Evolutionary conservation across 2,797 vertebrate species (phyloP), one percentile per base, ranked within the genome.

Genomic region (Pipistrellus nathusii): DNA sequence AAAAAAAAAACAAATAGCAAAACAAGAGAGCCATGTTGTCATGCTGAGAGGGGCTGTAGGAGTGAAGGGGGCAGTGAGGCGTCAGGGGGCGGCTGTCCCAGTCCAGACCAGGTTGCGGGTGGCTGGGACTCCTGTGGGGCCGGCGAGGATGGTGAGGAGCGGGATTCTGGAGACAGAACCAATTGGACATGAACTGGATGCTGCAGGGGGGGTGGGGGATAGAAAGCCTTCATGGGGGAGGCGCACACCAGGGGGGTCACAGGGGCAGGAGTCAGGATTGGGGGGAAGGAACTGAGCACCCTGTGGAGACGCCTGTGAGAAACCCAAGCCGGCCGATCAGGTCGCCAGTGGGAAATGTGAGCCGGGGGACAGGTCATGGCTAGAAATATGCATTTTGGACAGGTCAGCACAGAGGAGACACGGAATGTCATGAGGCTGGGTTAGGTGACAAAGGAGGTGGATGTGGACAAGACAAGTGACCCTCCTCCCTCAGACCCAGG

Each of bases 351-450:
- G 23, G 81, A 38, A 38, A 66, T 4, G 3, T 18, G 38, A 68
- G 75, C 57, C 25, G n/a, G 9, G n/a, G 27, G 38, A 53, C 77
- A 94, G 83, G 71, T 64, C 78, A 3, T 18, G 64, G 83, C 68
- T 92, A 5, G 30, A 72, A 92, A 85, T 81, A 2, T 0, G 76
- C 38, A 41, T 84, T 84, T 88, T 64, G 62, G 95, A 81, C 87
- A 88, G 0, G 4, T 88, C 85, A 59, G 75, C 72, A 76, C 17
- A 23, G 21, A 76, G 75, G 71, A 73, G 83, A 86, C 27, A 10
- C 13, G 64, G 55, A 46, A 81, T 89, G 93, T 38, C 76, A 46
- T 1, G 2, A 59, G 69, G 14, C 20, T 41, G 88, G 69, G 38
- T 15, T 35, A 35, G 68, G 64, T 48, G 17, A 48, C 78, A 38